Evolutionary conservation across 2,888 invertebrate species (phyloP).

Genomic region (Choristoneura rosaceana): DNA sequence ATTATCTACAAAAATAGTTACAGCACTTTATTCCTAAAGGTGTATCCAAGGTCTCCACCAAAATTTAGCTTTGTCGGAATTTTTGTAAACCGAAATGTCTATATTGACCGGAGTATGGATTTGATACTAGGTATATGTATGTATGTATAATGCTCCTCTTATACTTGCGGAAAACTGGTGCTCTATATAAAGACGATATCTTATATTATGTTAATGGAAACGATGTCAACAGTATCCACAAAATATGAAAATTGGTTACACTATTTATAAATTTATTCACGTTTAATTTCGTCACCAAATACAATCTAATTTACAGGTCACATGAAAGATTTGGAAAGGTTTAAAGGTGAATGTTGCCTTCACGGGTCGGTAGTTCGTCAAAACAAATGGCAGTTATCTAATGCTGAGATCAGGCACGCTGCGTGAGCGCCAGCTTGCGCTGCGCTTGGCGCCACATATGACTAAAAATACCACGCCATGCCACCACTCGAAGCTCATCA

Average conservation of each 20-base stretch:
- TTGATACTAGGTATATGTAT: no score
- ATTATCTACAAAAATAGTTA: no score
- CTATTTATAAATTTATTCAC: neutral
- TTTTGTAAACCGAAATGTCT: no score
- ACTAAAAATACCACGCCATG: neutral
- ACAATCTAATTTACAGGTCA: conserved; percentile 31
- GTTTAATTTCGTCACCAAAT: conserved; percentile 26
- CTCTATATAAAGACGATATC: neutral
- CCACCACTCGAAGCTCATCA: neutral
- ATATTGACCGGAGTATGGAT: no score
- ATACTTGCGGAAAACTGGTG: neutral
- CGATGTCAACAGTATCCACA: neutral
- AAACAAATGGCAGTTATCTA: conserved; percentile 49
- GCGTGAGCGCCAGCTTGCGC: conserved; percentile 12
- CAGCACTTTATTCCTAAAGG: no score
- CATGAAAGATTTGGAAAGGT: conserved; percentile 56
- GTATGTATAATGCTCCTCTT: no score
- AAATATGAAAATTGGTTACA: neutral
- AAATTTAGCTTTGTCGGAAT: no score
- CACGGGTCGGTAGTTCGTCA: conserved; percentile 44
- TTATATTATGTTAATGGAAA: neutral
- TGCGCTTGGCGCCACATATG: neutral
- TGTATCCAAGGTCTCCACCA: no score
- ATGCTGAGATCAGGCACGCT: conserved; percentile 42
- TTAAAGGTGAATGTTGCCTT: conserved; percentile 50